Evolutionary conservation across 2,797 vertebrate genomes (phyloP).

Genomic region (Trematocara caparti): DNA sequence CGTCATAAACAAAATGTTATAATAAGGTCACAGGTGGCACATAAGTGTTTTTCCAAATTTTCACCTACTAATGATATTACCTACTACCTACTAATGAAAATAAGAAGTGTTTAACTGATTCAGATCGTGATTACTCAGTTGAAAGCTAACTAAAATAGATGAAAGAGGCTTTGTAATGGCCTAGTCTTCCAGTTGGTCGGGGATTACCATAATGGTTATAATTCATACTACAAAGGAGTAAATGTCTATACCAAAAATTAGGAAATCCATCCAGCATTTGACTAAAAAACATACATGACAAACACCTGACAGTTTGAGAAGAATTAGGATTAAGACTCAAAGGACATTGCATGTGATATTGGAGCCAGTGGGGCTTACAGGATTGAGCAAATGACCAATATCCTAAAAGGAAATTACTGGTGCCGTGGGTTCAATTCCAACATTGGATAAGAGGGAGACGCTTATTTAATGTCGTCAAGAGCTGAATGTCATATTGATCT

Average conservation of each 20-base stretch:
- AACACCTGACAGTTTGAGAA: background rate
- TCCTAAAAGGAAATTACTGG: background rate
- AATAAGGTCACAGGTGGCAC: background rate
- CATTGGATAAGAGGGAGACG: background rate
- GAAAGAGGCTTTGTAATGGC: background rate
- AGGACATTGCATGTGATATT: background rate
- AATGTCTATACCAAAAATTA: background rate
- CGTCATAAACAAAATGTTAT: background rate
- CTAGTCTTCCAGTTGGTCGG: background rate
- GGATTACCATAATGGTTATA: background rate
- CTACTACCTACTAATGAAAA: background rate
- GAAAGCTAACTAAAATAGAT: background rate
- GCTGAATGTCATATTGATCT: conserved; percentile 31
- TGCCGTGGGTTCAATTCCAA: background rate
- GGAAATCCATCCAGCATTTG: background rate
- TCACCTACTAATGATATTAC: background rate
- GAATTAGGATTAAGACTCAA: background rate
- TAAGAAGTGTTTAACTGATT: background rate
- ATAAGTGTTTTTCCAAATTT: background rate
- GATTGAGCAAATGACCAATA: background rate
- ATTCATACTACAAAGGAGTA: background rate
- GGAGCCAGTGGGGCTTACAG: background rate
- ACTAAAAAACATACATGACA: background rate
- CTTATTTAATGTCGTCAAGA: conserved; percentile 3
- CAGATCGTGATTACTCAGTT: fast-evolving